Percentiles rank a stretch among this genome's conserved stretches.
Conservation (phyloP, 1,140 invertebrate genomes). For the Hycleus phaleratus region DNA sequence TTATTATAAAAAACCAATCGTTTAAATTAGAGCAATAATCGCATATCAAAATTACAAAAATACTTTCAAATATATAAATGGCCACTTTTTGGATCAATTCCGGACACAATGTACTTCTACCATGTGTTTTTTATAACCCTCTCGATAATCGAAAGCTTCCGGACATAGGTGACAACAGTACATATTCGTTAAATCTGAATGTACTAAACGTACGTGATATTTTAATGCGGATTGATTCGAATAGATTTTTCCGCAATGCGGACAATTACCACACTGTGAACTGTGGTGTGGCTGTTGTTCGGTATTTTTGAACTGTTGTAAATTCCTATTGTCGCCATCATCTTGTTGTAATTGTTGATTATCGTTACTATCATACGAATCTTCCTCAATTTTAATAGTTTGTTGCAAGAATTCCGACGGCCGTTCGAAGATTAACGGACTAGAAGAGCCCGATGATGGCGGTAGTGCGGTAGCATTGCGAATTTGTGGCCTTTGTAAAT, state of each 20-base stretch:
- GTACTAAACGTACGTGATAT: constrained; percentile 60
- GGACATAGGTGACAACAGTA: constrained; percentile 59
- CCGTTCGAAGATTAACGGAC: constrained; percentile 26
- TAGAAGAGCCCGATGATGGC: constrained; percentile 27
- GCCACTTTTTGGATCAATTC: constrained; percentile 40
- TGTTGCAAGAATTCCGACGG: constrained; percentile 29
- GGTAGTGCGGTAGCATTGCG: not conserved
- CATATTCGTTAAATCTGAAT: constrained; percentile 56
- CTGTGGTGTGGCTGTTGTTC: constrained; percentile 45
- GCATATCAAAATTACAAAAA: too few species aligned
- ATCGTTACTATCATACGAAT: constrained; percentile 14
- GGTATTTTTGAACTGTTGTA: constrained; percentile 3
- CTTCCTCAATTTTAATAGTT: constrained; percentile 27
- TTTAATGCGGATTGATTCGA: constrained; percentile 58
- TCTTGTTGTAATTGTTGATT: not conserved
- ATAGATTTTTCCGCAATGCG: constrained; percentile 52
- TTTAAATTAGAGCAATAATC: constrained; percentile 6
- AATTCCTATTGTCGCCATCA: constrained; percentile 14
- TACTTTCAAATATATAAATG: too few species aligned
- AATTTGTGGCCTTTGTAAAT: too few species aligned
- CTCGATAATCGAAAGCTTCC: constrained; percentile 53
- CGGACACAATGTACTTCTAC: constrained; percentile 53
- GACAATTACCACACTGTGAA: constrained; percentile 54
- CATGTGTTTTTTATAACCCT: constrained; percentile 59
- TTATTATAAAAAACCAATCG: constrained; percentile 12